phyloP scores from a whole-genome alignment of 2,113 vertebrate species.

The Ptychochromis oligacanthus region DNA sequence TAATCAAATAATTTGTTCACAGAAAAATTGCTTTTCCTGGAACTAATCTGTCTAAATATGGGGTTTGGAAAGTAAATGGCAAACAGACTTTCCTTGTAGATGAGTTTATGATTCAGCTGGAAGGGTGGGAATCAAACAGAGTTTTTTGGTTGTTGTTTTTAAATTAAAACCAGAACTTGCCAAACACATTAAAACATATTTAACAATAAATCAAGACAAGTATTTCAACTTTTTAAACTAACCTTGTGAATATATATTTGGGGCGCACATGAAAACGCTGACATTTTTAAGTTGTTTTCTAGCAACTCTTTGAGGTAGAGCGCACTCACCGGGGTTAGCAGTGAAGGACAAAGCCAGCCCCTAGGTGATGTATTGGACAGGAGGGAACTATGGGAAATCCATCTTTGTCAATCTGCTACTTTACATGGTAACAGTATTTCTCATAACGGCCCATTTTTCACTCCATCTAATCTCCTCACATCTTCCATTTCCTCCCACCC shows the following conservation, averaged over 20 bases:
- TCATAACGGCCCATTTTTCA: constrained; percentile 65
- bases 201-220: background rate
- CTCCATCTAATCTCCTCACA: constrained; percentile 64
- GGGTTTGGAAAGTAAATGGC: background rate
- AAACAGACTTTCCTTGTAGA: background rate
- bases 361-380: constrained; percentile 53
- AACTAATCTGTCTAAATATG: background rate
- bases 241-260: background rate
- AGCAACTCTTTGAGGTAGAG: background rate
- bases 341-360: constrained; percentile 51
- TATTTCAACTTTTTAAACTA: background rate
- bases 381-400: constrained; percentile 51
- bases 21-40: background rate
- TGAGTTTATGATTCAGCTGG: background rate
- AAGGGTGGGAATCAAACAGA: background rate
- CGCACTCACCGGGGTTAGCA: constrained; percentile 15
- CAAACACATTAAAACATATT: background rate
- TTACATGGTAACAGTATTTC: constrained; percentile 62
- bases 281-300: constrained; percentile 19
- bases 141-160: background rate
- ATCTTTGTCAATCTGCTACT: constrained; percentile 65
- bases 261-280: background rate
- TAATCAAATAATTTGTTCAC: background rate
- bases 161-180: background rate
- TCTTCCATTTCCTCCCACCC: constrained; percentile 57